Evolutionary conservation across 2,888 invertebrate genomes (phyloP).

Genomic region (Spilosoma lubricipeda): DNA sequence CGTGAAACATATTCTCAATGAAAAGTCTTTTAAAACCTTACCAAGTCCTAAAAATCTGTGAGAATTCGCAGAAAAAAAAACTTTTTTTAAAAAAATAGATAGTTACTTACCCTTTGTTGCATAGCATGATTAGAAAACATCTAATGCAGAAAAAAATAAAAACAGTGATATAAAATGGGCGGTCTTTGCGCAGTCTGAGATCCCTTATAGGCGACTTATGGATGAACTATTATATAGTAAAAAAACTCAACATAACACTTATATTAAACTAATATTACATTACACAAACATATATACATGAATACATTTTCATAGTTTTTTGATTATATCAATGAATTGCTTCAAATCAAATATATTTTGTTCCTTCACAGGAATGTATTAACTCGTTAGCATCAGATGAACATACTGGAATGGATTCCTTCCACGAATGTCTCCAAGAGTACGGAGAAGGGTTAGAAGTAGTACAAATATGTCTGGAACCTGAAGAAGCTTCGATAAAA

Average conservation of each 20-base stretch:
- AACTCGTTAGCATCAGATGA: slow-evolving; percentile 87
- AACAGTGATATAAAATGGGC: no score
- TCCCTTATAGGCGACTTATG: no score
- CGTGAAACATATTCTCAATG: background rate
- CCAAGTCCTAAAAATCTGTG: background rate
- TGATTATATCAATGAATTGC: background rate
- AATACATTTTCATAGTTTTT: background rate
- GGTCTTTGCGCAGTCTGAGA: no score
- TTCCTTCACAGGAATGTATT: slow-evolving; percentile 78
- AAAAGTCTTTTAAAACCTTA: background rate
- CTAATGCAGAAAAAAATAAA: no score
- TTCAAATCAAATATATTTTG: background rate
- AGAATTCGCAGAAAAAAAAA: background rate
- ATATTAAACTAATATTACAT: no score
- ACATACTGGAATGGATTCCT: slow-evolving; percentile 88
- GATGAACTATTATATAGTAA: no score
- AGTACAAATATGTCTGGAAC: slow-evolving; percentile 87
- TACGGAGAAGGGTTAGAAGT: slow-evolving; percentile 88
- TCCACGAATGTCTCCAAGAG: slow-evolving; percentile 88
- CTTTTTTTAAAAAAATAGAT: no score
- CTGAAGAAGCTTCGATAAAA: slow-evolving; percentile 85
- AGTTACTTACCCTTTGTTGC: no score
- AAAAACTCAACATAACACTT: no score
- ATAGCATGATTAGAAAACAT: no score
- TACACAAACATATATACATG: no score